phyloP scores from a whole-genome alignment of 1,140 invertebrate species.

The Heliothis virescens region DNA sequence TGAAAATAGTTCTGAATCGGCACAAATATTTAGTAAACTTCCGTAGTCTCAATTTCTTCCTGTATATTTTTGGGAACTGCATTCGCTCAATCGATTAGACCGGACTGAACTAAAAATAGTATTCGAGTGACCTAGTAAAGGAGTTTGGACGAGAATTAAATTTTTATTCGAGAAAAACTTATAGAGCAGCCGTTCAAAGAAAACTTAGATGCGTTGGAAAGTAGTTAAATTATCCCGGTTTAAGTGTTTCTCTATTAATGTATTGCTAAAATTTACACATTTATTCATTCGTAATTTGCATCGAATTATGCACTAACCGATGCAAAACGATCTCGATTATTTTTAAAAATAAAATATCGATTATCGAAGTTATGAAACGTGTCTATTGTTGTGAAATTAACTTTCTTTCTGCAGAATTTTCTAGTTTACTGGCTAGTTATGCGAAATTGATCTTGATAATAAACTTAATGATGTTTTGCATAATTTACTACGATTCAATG shows the following conservation, averaged over 20 bases:
- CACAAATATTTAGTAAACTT: too few species aligned
- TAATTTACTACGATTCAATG: conserved; percentile 27
- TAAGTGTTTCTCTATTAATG: too few species aligned
- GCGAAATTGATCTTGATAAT: conserved; percentile 52
- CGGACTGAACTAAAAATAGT: conserved; percentile 69
- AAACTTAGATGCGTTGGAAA: background rate
- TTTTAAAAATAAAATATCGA: background rate
- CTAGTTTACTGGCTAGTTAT: conserved; percentile 50
- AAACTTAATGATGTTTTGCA: conserved; percentile 43
- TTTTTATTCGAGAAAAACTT: conserved; percentile 53
- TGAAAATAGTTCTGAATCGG: too few species aligned
- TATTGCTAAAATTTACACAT: too few species aligned
- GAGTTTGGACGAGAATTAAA: conserved; percentile 61
- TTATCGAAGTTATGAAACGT: conserved; percentile 21
- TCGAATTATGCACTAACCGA: too few species aligned
- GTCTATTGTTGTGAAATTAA: conserved; percentile 45
- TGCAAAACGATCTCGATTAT: too few species aligned
- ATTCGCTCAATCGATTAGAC: conserved; percentile 69
- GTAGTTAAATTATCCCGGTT: background rate
- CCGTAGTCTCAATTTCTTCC: background rate
- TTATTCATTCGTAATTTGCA: too few species aligned
- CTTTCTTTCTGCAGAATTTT: conserved; percentile 56
- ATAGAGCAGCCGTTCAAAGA: background rate
- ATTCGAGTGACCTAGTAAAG: conserved; percentile 66
- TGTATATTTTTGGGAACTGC: conserved; percentile 66